These are phyloP conservation scores for Hesperia comma DNA, from an alignment of 2,888 invertebrate genomes.

Conservation along the genomic window DNA sequence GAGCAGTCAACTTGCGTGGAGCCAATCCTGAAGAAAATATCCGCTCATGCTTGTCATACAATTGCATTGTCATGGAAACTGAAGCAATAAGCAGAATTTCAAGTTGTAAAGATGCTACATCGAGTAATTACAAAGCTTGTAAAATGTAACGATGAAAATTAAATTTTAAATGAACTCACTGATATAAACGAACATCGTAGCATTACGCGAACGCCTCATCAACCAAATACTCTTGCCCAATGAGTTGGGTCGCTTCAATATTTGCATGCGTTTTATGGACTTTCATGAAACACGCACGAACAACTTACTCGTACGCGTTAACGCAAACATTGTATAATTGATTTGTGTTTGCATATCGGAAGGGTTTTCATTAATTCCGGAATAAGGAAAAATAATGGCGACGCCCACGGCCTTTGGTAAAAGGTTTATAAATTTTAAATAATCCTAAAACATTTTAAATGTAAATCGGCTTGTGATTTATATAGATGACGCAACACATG, in stretches of 20 bases:
- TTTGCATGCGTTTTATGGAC: constrained; percentile 43
- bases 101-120: too few relatives aligned
- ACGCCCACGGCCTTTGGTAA: neutral
- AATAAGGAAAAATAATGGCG: constrained; percentile 9
- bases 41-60: too few relatives aligned
- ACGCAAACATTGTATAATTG: constrained; percentile 43
- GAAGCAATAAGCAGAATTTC: too few relatives aligned
- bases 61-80: too few relatives aligned
- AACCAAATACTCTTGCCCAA: constrained; percentile 46
- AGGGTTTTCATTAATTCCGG: constrained; percentile 23
- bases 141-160: neutral
- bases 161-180: neutral
- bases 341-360: constrained; percentile 39
- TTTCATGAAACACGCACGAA: constrained; percentile 37
- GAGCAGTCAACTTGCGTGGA: too few relatives aligned
- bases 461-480: too few relatives aligned
- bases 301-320: constrained; percentile 31
- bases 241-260: constrained; percentile 47
- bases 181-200: neutral
- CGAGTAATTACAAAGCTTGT: too few relatives aligned
- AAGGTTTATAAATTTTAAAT: neutral
- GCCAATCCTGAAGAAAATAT: too few relatives aligned
- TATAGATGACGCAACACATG: too few relatives aligned
- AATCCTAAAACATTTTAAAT: neutral
- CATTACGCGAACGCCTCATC: constrained; percentile 8